phyloP scores from a whole-genome alignment of 2,113 vertebrate genomes.

The Paramormyrops kingsleyae region DNA sequence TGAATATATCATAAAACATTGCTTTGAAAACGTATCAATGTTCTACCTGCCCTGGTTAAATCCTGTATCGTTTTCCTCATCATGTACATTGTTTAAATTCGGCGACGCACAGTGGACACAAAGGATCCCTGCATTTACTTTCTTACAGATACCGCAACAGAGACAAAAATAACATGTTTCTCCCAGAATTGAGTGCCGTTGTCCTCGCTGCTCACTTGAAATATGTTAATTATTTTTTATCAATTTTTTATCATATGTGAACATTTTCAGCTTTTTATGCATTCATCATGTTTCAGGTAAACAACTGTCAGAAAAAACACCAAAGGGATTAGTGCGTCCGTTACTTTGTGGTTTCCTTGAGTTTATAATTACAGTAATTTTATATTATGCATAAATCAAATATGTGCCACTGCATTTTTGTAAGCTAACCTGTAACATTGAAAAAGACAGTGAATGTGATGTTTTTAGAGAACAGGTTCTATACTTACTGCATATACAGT shows the following conservation, averaged over 20 bases:
- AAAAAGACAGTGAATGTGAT: constrained; percentile 11
- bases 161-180: not conserved
- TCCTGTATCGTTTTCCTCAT: not conserved
- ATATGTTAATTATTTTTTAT: not conserved
- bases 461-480: not conserved
- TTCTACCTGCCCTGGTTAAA: not conserved
- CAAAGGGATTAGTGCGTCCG: not conserved
- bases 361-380: not conserved
- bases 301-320: not conserved
- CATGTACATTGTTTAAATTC: not conserved
- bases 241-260: not conserved
- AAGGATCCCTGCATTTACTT: not conserved
- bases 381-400: not conserved
- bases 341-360: not conserved
- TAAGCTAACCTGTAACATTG: not conserved
- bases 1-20: not conserved
- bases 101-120: not conserved
- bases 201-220: not conserved
- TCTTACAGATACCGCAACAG: not conserved
- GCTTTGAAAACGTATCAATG: not conserved
- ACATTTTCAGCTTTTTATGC: not conserved
- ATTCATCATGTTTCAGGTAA: not conserved
- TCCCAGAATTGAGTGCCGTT: not conserved
- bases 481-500: not conserved
- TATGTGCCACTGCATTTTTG: not conserved